Evolutionary conservation across 1,140 invertebrate genomes (phyloP), one percentile per base, ranked within the genome.

Genomic region (Macrostomum lignano): DNA sequence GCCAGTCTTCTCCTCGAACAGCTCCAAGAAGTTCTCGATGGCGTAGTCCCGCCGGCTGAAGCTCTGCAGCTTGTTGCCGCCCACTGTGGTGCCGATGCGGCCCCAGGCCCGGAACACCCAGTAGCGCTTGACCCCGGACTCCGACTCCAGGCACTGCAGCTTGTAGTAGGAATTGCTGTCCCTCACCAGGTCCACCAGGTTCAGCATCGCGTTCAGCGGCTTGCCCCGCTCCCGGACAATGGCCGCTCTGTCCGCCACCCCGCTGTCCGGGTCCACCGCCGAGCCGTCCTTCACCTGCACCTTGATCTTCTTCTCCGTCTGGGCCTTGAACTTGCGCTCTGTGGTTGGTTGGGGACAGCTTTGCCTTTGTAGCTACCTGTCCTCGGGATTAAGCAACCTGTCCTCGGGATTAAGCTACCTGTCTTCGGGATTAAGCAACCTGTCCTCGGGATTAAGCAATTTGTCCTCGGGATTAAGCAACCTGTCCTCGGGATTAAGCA

Each of bases 101-200:
- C 88, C 88, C 86, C 86, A 96, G 0, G 76, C 65, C 19, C 75
- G 65, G 50, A 79, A 86, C 7, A 86, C 41, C 67, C 69, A 78
- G 51, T 67, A 81, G 43, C 58, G 74, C 62, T 60, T 65, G 6
- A 66, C 60, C 23, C 52, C 52, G 7, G 42, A 47, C 48, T 91
- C 77, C 10, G 66, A 49, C 50, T 84, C 67, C 9, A 94, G 55
- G 21, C 91, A 51, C 55, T 94, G 86, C 20, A 94, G 39, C 53
- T 93, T 93, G 52, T 96, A 94, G 53, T 65, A 96, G 3, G 76
- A 82, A 54, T 96, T 96, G 44, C 73, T 78, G 31, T 74, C 71
- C 7, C 59, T 64, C 36, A 72, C 68, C 22, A 93, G 67, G 51
- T 91, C 77, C 2, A 79, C 79, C 39, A 72, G 53, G 14, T 73